These are phyloP conservation scores for Naso thynnoides DNA, from an alignment of 2,797 vertebrate genomes.

Conservation along the genomic window DNA sequence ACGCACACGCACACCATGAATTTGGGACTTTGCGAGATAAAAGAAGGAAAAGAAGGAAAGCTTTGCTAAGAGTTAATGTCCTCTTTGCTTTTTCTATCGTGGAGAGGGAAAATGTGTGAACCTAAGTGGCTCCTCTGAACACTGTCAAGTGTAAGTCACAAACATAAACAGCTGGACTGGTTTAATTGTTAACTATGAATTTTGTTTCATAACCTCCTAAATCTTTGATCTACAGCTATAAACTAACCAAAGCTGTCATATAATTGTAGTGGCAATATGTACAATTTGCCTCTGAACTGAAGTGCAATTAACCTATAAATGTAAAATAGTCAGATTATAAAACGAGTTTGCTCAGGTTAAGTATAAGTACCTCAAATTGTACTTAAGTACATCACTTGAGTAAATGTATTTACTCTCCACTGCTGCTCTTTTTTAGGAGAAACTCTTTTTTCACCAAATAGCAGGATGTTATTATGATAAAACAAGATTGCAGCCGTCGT, in stretches of 20 bases:
- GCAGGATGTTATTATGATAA: not conserved
- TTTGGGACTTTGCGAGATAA: too few species aligned
- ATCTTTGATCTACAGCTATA: not conserved
- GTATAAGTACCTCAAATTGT: not conserved
- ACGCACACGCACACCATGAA: too few species aligned
- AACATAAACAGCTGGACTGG: not conserved
- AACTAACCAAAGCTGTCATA: not conserved
- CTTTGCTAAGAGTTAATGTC: too few species aligned
- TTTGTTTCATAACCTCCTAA: not conserved
- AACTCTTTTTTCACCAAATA: not conserved
- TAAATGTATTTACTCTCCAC: not conserved
- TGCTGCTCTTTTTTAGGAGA: not conserved
- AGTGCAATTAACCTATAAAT: too few species aligned
- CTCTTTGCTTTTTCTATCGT: too few species aligned
- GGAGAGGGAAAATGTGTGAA: too few species aligned
- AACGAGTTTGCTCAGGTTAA: too few species aligned
- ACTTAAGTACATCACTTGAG: not conserved
- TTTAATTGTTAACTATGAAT: not conserved
- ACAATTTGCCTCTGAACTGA: not conserved
- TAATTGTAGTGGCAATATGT: too few species aligned
- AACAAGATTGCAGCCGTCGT: not conserved
- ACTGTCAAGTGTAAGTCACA: not conserved
- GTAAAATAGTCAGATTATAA: too few species aligned
- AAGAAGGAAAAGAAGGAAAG: too few species aligned
- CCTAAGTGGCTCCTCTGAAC: not conserved